These are phyloP conservation scores for Calyptomena viridis DNA, from an alignment of 2,113 vertebrate species.

Conservation along the genomic window DNA sequence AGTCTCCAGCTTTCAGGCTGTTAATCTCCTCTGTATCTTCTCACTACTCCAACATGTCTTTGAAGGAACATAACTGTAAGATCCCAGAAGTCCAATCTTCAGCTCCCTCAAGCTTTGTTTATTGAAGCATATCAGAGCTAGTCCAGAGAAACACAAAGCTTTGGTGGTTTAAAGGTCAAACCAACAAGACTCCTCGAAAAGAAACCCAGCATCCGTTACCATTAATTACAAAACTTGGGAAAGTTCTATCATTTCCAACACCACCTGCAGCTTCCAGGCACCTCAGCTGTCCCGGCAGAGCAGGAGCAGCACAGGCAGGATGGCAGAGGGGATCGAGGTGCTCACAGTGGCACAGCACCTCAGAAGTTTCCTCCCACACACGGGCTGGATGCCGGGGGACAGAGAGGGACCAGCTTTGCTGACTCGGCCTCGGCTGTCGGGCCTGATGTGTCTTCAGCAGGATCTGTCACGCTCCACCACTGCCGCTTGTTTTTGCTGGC, in stretches of 20 bases:
- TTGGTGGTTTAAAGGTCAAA: neutral
- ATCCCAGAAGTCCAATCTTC: neutral
- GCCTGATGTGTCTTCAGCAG: neutral
- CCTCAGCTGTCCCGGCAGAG: neutral
- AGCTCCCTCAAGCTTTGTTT: neutral
- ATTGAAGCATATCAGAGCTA: neutral
- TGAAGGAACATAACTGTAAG: neutral
- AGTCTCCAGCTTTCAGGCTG: neutral
- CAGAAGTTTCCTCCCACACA: rapidly evolving
- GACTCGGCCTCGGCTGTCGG: neutral
- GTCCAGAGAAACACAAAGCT: neutral
- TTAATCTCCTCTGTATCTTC: neutral
- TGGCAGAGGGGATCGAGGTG: rapidly evolving
- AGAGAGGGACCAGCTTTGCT: neutral
- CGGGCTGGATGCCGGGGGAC: neutral
- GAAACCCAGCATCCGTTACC: neutral
- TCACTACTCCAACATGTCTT: neutral
- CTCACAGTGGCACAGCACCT: rapidly evolving
- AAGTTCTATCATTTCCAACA: neutral
- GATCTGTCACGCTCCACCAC: neutral
- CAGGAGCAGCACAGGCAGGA: neutral
- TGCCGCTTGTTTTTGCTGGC: neutral
- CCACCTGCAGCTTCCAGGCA: neutral
- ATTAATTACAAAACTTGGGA: neutral
- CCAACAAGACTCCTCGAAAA: neutral